phyloP scores from a whole-genome alignment of 2,888 invertebrate species.

The Orthosia cruda region DNA sequence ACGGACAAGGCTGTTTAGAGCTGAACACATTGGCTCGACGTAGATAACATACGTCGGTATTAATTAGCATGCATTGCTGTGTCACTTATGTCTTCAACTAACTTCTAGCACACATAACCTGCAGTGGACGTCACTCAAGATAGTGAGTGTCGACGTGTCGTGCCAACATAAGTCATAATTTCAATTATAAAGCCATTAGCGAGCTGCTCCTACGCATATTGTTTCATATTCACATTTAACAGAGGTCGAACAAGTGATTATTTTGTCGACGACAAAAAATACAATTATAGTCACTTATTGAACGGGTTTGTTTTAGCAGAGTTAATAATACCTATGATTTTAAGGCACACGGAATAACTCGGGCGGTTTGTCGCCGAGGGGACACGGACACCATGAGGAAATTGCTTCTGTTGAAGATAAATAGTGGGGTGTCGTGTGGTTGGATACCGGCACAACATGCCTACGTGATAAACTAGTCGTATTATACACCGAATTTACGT shows the following conservation, averaged over 20 bases:
- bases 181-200: constrained; percentile 86
- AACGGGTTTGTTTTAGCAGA: constrained; percentile 73
- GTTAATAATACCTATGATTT: constrained; percentile 63
- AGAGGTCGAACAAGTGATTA: constrained; percentile 79
- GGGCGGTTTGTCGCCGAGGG: constrained; percentile 26
- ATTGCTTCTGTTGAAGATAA: constrained; percentile 47
- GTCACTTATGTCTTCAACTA: background rate
- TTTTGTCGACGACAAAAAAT: constrained; percentile 76
- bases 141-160: constrained; percentile 29
- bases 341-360: constrained; percentile 44
- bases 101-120: constrained; percentile 9
- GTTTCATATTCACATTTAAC: constrained; percentile 78
- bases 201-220: constrained; percentile 76
- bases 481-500: background rate
- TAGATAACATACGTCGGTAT: background rate
- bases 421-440: constrained; percentile 24
- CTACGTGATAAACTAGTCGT: constrained; percentile 23
- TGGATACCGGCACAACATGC: background rate
- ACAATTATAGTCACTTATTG: constrained; percentile 73
- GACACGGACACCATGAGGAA: constrained; percentile 41
- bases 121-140: constrained; percentile 30
- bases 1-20: constrained; percentile 68
- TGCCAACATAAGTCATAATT: constrained; percentile 72
- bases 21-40: background rate
- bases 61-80: constrained; percentile 21